Percentiles rank a stretch among this genome's conserved stretches.
These are phyloP conservation scores for Frankliniella fusca DNA, from an alignment of 2,888 invertebrate species.

Conservation along the genomic window DNA sequence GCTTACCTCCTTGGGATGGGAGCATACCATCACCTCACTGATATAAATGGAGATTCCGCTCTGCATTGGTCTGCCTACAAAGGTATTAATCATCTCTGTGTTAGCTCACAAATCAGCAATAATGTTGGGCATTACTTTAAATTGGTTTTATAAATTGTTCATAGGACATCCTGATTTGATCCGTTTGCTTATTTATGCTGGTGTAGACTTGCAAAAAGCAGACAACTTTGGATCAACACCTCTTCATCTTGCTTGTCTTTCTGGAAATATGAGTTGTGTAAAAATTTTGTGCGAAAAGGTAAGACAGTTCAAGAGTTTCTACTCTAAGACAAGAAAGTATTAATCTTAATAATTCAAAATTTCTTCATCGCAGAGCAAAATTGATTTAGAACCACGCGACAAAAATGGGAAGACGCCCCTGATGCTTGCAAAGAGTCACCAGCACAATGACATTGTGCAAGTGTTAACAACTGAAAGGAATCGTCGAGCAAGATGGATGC, in stretches of 20 bases:
- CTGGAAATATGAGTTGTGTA: slow-evolving; percentile 82
- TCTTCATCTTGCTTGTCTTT: slow-evolving; percentile 81
- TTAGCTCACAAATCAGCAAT: background rate
- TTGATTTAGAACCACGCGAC: slow-evolving; percentile 79
- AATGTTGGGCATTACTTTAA: slow-evolving; percentile 2
- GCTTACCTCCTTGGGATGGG: slow-evolving; percentile 88
- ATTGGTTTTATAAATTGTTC: slow-evolving; percentile 27
- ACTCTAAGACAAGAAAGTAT: background rate
- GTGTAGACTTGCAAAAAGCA: slow-evolving; percentile 81
- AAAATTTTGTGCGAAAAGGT: slow-evolving; percentile 84
- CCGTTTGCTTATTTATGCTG: slow-evolving; percentile 81
- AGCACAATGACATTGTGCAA: slow-evolving; percentile 79
- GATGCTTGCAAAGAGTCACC: slow-evolving; percentile 82
- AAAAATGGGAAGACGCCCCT: slow-evolving; percentile 90
- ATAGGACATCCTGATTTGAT: slow-evolving; percentile 76
- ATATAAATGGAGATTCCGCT: slow-evolving; percentile 89
- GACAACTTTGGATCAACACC: slow-evolving; percentile 92
- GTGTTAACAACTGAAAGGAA: slow-evolving; percentile 77
- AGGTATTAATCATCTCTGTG: slow-evolving; percentile 47
- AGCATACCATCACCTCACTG: slow-evolving; percentile 77
- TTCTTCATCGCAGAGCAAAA: slow-evolving; percentile 61
- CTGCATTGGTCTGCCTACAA: slow-evolving; percentile 94
- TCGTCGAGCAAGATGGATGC: slow-evolving; percentile 75
- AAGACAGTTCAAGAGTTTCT: slow-evolving; percentile 39
- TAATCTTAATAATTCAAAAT: slow-evolving; percentile 22